Percentiles rank a stretch among this genome's conserved stretches.
phyloP scores from a whole-genome alignment of 2,888 invertebrate species.

The Plebejus anna region DNA sequence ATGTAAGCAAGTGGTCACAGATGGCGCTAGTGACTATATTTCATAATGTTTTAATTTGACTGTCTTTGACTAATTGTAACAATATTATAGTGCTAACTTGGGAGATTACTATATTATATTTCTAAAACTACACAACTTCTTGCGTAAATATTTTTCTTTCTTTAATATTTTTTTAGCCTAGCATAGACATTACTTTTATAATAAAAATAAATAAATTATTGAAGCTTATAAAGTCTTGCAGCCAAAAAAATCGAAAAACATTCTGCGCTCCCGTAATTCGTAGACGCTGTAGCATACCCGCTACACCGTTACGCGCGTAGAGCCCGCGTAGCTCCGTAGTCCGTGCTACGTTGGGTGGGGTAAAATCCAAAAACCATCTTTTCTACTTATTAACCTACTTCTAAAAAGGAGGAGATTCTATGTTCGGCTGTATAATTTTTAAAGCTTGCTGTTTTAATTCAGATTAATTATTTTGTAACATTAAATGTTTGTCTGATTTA shows the following conservation, averaged over 20 bases:
- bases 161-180: background rate
- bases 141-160: background rate
- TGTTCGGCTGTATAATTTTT: too few relatives aligned
- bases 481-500: too few relatives aligned
- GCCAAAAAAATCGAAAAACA: background rate
- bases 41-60: background rate
- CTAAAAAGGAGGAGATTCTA: too few relatives aligned
- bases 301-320: slow-evolving; percentile 9
- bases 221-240: too few relatives aligned
- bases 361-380: background rate
- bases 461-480: too few relatives aligned
- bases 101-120: background rate
- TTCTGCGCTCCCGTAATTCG: background rate
- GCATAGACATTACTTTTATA: background rate
- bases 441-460: too few relatives aligned
- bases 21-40: slow-evolving; percentile 1
- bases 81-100: background rate
- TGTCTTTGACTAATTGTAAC: background rate
- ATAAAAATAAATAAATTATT: background rate
- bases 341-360: background rate
- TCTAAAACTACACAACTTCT: background rate
- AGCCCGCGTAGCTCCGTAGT: background rate
- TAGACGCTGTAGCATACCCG: background rate
- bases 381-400: background rate
- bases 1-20: background rate